Base-by-base conservation (phyloP, 2,888 invertebrate genomes). In the Nasonia oneida region DNA sequence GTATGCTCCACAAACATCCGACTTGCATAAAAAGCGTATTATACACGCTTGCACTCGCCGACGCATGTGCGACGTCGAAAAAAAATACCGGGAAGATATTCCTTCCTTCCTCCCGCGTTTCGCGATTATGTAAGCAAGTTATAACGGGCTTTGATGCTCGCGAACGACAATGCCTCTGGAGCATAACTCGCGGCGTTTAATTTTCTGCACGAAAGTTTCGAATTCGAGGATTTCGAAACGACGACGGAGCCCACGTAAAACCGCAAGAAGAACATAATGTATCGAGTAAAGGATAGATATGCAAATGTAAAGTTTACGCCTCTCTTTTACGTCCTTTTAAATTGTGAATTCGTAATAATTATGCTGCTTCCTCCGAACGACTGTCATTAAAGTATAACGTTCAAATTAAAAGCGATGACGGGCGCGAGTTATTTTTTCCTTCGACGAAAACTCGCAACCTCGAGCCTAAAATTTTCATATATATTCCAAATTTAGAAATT, bases 1-100 rank as follows among this genome's bases (percentile, higher is more conserved):
- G 83, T 83, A 23, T 8, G 81, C 86, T 88, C 87, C 84, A 82
- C 87, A 88, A 89, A 88, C 87, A 89, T 88, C 88, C 88, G 88
- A 87, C 85, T 75, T 83, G 42, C 86, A 86, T 88, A 88, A 88
- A 88, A 88, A 86, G 53, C 47, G n/a, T 23, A 39, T 18, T 8
- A 12, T 61, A 18, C 18, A 53, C 53, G 18, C 3, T 53, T 53
- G 78, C n/a, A 57, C 57, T 76, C 64, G 79, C 74, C 47, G 73
- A 73, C 74, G 57, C 57, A n/a, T 8, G 57, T 61, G 29, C 29
- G 57, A 61, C 53, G 53, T 15, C 15, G 53, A 53, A 18, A 53
- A n/a, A 2, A 61, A 61, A 61, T 8, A 67, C 29, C 23, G 78
- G 42, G 3, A 42, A 64, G 29, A 67, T 42, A 42, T 61, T 64